A percentile compares a stretch with the other conserved stretches of the same genome.
These are phyloP conservation scores for Teleopsis dalmanni DNA, from an alignment of 1,140 invertebrate genomes.

Conservation along the genomic window DNA sequence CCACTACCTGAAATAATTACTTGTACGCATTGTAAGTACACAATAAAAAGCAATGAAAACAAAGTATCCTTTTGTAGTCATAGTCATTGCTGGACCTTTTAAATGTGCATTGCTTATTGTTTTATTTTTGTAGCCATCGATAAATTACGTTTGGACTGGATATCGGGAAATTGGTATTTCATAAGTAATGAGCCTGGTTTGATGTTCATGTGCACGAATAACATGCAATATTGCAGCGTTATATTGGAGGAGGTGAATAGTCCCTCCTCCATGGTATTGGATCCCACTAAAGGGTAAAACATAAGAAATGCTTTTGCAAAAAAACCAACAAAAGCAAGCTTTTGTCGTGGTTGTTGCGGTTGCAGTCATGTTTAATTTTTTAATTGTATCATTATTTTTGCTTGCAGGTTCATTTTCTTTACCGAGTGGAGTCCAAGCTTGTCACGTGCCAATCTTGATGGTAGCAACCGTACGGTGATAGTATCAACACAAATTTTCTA, in stretches of 20 bases:
- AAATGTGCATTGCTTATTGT: slow-evolving; percentile 3
- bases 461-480: slow-evolving; percentile 49
- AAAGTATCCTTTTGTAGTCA: neutral
- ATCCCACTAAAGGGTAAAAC: slow-evolving; percentile 63
- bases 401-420: slow-evolving; percentile 62
- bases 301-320: no score
- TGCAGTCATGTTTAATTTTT: neutral
- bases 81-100: neutral
- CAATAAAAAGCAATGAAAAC: neutral
- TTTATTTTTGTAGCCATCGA: slow-evolving; percentile 50
- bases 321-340: no score
- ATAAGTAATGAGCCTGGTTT: slow-evolving; percentile 65
- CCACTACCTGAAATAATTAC: slow-evolving; percentile 45
- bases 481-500: slow-evolving; percentile 62
- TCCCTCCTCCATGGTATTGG: slow-evolving; percentile 70
- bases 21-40: slow-evolving; percentile 32
- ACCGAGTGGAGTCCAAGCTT: slow-evolving; percentile 67
- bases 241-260: slow-evolving; percentile 62
- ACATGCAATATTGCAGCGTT: slow-evolving; percentile 57
- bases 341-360: no score
- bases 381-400: neutral
- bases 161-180: slow-evolving; percentile 79
- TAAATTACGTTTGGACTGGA: slow-evolving; percentile 76
- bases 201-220: slow-evolving; percentile 62
- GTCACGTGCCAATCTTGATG: slow-evolving; percentile 56